Evolutionary conservation across 2,888 invertebrate species (phyloP), one percentile per base, ranked within the genome.

Genomic region (Ochropacha duplaris): DNA sequence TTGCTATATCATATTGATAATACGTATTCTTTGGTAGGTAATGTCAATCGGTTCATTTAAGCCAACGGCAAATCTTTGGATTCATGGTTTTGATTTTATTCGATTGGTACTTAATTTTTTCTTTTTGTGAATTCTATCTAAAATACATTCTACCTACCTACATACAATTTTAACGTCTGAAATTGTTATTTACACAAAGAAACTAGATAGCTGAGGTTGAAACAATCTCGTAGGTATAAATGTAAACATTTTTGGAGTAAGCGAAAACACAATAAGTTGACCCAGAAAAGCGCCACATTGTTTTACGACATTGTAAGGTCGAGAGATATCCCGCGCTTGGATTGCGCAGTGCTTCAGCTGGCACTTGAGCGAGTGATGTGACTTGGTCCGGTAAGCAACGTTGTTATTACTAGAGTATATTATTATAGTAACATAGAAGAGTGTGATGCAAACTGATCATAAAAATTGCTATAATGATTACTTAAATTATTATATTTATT

Each of bases 231-330:
- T 54, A n/a, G n/a, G n/a, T n/a, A 50, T 31, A 57, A 31, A 50
- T 22, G 54, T 51, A 44, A 39, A 28, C 54, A 60, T 62, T 64
- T 75, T 68, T 34, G 70, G 64, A 68, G 61, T 63, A 57, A 66
- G 60, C 59, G 65, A 64, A 62, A 65, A 65, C 56, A 56, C 76
- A 67, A 69, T 67, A 70, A 65, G 62, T 68, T 69, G 68, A 68
- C 76, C 65, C 65, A 74, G 72, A 77, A 70, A 72, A 57, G 60
- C 64, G 65, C 66, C 64, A 69, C 66, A 62, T 61, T 72, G 72
- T 71, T 76, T 76, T 68, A 69, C 66, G 68, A 69, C 68, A 71
- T 62, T 64, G 69, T 62, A 62, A 68, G 64, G 63, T 61, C 61
- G 57, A 58, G 62, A 68, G 66, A 66, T 68, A 69, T 65, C 69